phyloP scores from a whole-genome alignment of 23 tunicate species.

The Halocynthia aurantium region DNA sequence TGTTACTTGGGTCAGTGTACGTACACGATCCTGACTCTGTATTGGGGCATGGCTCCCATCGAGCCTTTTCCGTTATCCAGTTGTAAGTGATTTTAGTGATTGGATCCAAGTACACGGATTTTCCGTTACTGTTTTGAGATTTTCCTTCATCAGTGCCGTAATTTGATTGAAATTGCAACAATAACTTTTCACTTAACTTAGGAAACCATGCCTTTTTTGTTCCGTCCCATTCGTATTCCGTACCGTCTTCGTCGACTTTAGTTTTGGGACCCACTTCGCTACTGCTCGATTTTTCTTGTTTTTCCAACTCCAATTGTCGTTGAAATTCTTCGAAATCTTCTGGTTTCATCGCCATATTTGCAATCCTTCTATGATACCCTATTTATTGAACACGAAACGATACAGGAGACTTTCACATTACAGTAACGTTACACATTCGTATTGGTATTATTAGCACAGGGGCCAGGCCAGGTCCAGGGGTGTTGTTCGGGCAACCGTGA shows the following conservation, averaged over 20 bases:
- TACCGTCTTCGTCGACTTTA: slow-evolving; percentile 79
- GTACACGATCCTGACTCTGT: slow-evolving; percentile 4
- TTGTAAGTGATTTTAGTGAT: slow-evolving; percentile 10
- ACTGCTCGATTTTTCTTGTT: slow-evolving; percentile 7
- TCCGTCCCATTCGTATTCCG: slow-evolving; percentile 95
- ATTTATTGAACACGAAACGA: no score
- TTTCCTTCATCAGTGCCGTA: slow-evolving; percentile 22
- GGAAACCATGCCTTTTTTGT: slow-evolving; percentile 97
- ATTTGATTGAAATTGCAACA: slow-evolving; percentile 57
- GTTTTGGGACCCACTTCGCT: slow-evolving; percentile 9
- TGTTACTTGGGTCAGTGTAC: slow-evolving; percentile 10
- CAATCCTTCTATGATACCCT: no score
- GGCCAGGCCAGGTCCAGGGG: no score
- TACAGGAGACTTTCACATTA: no score
- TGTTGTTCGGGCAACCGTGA: no score
- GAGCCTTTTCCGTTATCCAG: neutral
- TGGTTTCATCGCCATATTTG: slow-evolving; percentile 74
- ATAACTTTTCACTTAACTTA: slow-evolving; percentile 37
- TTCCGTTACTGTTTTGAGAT: neutral
- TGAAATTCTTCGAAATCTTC: slow-evolving; percentile 90
- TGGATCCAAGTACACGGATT: slow-evolving; percentile 3
- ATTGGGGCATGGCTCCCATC: slow-evolving; percentile 19
- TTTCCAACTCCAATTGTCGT: slow-evolving; percentile 69
- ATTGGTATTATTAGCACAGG: no score
- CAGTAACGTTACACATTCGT: no score